Percentiles rank a stretch among this genome's conserved stretches.
Evolutionary conservation across 2,113 vertebrate genomes (phyloP).

Genomic region (Sapayoa aenigma): DNA sequence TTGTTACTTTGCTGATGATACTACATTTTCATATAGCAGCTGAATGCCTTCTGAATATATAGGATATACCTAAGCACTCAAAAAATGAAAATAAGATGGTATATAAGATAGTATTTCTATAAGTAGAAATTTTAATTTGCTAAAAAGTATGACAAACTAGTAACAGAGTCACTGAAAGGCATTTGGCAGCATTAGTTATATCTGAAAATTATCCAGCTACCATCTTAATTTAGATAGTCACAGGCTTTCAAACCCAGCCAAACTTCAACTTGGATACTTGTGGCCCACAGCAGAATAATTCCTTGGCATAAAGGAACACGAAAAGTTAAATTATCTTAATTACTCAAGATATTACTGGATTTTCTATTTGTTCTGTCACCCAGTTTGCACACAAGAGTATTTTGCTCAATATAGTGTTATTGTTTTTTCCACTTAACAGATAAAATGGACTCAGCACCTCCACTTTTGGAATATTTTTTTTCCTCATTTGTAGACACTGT

Average conservation of each 20-base stretch:
- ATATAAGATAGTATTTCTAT: not conserved
- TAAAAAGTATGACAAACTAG: not conserved
- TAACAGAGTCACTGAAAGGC: not conserved
- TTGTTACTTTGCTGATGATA: not conserved
- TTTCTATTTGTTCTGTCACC: not conserved
- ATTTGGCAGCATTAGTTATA: not conserved
- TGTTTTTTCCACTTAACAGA: not conserved
- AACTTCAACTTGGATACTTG: not conserved
- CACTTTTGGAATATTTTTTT: not conserved
- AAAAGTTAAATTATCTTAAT: not conserved
- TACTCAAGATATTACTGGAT: not conserved
- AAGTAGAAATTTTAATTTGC: not conserved
- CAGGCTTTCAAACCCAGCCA: not conserved
- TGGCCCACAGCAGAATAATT: not conserved
- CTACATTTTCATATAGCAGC: not conserved
- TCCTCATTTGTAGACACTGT: not conserved
- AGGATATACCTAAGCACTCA: not conserved
- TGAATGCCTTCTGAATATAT: not conserved
- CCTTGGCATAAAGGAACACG: not conserved
- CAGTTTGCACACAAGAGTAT: not conserved
- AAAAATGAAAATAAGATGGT: not conserved
- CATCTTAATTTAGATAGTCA: not conserved
- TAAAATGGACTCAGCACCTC: not conserved
- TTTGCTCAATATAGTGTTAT: not conserved
- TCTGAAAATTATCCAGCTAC: not conserved